Evolutionary conservation across 2,113 vertebrate species (phyloP).

Genomic region (Lamprologus lemairii): DNA sequence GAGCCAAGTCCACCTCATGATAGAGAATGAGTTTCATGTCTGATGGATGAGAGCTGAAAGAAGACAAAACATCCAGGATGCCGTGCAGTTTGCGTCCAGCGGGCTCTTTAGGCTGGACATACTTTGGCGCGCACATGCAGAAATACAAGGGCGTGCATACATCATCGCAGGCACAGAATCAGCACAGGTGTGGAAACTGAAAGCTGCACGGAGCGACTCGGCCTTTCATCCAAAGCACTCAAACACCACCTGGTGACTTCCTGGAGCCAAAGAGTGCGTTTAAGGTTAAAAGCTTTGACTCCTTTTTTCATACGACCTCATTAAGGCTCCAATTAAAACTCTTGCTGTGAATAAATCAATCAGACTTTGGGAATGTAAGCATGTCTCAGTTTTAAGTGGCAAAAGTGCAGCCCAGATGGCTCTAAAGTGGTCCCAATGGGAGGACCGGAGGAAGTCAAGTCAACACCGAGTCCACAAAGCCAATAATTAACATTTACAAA

Average conservation of each 20-base stretch:
- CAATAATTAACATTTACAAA: not conserved
- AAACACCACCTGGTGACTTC: slow-evolving; percentile 40
- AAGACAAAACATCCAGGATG: not conserved
- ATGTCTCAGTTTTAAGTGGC: not conserved
- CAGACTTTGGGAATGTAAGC: not conserved
- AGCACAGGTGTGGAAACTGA: slow-evolving; percentile 41
- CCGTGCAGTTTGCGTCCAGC: not conserved
- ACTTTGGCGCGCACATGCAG: not conserved
- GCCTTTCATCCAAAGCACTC: not conserved
- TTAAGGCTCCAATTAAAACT: slow-evolving; percentile 24
- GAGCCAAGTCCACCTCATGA: slow-evolving; percentile 31
- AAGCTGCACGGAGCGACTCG: not conserved
- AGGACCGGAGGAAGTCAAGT: not conserved
- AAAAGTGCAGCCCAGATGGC: not conserved
- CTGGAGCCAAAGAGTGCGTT: not conserved
- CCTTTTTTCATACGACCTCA: not conserved
- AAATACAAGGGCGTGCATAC: not conserved
- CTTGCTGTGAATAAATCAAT: slow-evolving; percentile 20
- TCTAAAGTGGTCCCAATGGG: not conserved
- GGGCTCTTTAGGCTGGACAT: not conserved
- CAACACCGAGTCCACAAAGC: not conserved
- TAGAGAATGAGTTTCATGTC: slow-evolving; percentile 18
- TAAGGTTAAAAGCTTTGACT: slow-evolving; percentile 37
- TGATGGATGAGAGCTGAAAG: slow-evolving; percentile 12
- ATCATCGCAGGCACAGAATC: not conserved